These are phyloP conservation scores for Romanogobio albipinnatus DNA, from an alignment of 2,113 vertebrate species.

Conservation along the genomic window DNA sequence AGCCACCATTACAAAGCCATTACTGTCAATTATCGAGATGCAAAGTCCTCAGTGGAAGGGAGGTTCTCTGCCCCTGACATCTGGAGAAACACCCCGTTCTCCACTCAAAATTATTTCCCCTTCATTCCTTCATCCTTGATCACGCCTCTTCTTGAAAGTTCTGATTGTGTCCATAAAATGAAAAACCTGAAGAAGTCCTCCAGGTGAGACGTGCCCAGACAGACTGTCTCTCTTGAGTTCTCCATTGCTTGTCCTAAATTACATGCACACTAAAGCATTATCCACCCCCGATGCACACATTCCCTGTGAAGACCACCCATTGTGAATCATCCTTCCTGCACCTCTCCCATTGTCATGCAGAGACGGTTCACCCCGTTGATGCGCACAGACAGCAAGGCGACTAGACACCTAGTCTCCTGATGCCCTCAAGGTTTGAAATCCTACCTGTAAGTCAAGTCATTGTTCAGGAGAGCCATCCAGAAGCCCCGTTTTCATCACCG, in stretches of 20 bases:
- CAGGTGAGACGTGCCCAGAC: conserved; percentile 39
- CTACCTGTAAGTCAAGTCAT: conserved; percentile 63
- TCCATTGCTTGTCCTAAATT: conserved; percentile 2
- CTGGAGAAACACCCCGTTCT: conserved; percentile 40
- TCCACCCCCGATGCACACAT: conserved; percentile 29
- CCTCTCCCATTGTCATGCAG: conserved; percentile 72
- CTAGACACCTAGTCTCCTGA: conserved; percentile 57
- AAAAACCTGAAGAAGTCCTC: conserved; percentile 18
- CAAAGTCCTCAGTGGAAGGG: conserved; percentile 38
- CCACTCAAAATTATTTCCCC: neutral
- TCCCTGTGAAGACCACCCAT: conserved; percentile 32
- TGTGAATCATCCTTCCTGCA: conserved; percentile 52
- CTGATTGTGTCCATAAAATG: neutral
- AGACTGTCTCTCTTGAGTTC: conserved; percentile 11
- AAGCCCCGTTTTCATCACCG: conserved; percentile 45
- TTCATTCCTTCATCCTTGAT: conserved; percentile 3
- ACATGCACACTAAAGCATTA: conserved; percentile 2
- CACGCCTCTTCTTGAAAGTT: conserved; percentile 5
- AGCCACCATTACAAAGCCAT: conserved; percentile 67
- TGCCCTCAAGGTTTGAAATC: conserved; percentile 57
- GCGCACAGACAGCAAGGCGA: conserved; percentile 66
- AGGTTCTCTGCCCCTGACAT: conserved; percentile 10
- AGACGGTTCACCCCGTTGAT: conserved; percentile 55
- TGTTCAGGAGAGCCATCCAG: conserved; percentile 62
- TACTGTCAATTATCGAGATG: conserved; percentile 67